Evolutionary conservation across 1,140 invertebrate species (phyloP).

Genomic region (Drosophila pseudoananassae): DNA sequence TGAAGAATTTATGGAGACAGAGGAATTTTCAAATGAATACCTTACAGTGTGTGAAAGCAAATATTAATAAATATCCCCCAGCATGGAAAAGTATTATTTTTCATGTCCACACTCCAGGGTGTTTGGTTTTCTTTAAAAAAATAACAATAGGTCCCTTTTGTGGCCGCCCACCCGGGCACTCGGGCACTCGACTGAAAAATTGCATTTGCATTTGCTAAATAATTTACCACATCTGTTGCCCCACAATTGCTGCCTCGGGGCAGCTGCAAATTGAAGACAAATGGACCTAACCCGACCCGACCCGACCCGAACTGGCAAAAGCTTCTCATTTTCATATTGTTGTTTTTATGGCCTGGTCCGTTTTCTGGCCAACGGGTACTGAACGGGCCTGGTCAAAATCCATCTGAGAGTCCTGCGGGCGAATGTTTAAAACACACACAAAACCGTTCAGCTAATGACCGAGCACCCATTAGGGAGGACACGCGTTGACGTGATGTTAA

Average conservation of each 20-base stretch:
- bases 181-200: constrained; percentile 23
- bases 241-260: constrained; percentile 45
- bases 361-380: not conserved
- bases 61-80: not conserved
- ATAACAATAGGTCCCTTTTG: constrained; percentile 4
- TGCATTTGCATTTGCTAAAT: constrained; percentile 70
- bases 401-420: not conserved
- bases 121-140: constrained; percentile 19
- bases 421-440: constrained; percentile 46
- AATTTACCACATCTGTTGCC: constrained; percentile 47
- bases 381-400: not conserved
- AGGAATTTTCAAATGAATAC: constrained; percentile 30
- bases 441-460: constrained; percentile 33
- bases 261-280: constrained; percentile 64
- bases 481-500: constrained; percentile 62
- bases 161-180: not conserved
- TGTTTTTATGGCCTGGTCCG: constrained; percentile 39
- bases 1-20: constrained; percentile 22
- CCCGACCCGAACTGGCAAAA: constrained; percentile 14
- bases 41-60: constrained; percentile 21
- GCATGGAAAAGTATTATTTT: not conserved
- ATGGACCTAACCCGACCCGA: constrained; percentile 34
- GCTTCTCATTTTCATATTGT: constrained; percentile 60
- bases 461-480: constrained; percentile 5
- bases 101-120: not conserved